Conservation (phyloP, 2,797 vertebrate species). For the Sibirionetta formosa region DNA sequence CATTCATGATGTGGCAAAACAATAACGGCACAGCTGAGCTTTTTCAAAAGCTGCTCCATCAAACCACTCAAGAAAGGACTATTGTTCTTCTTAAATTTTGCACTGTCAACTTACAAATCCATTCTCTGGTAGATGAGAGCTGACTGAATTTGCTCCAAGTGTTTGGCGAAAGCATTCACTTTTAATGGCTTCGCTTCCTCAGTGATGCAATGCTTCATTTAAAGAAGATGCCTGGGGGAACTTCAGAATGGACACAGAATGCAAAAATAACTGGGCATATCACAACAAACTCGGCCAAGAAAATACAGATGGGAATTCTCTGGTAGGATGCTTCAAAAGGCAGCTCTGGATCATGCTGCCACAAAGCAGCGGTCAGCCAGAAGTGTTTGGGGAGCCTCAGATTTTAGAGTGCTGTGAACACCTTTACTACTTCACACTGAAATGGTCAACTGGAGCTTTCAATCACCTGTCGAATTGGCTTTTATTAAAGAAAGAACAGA, state of each 20-base stretch:
- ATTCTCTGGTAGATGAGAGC: conserved; percentile 51
- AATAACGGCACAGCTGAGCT: neutral
- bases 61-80: conserved; percentile 27
- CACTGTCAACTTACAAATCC: conserved; percentile 44
- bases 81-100: conserved; percentile 56
- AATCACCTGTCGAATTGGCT: neutral
- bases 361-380: neutral
- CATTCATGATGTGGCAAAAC: conserved; percentile 19
- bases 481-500: neutral
- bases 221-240: conserved; percentile 51
- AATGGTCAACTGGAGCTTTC: neutral
- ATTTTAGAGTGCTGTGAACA: neutral
- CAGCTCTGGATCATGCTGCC: neutral
- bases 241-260: conserved; percentile 26
- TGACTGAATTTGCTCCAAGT: conserved; percentile 42
- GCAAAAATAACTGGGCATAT: conserved; percentile 60
- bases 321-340: conserved; percentile 24
- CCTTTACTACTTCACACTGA: neutral
- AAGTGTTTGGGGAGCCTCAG: neutral
- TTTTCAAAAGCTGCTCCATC: neutral
- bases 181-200: conserved; percentile 44
- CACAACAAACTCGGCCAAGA: conserved; percentile 33
- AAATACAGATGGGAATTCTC: conserved; percentile 51
- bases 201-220: conserved; percentile 51
- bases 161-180: neutral